Evolutionary conservation across 2,888 invertebrate genomes (phyloP), one percentile per base, ranked within the genome.

Genomic region (Pegoplata infirma): DNA sequence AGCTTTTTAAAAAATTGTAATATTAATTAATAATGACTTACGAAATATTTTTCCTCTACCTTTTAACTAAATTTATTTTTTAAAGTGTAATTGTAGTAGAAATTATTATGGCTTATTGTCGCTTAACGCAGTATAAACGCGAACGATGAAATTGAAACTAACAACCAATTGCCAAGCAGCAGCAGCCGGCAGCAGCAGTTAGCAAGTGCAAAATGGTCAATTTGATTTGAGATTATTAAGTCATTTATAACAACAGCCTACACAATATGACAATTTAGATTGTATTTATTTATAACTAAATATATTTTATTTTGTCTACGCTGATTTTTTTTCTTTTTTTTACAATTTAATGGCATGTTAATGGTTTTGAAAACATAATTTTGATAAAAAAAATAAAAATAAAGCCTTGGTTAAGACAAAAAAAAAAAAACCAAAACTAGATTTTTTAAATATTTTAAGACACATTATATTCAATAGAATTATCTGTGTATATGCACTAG

Each of bases 151-250:
- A 71, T 68, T 47, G 53, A 51, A 71, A 1, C 28, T 19, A 58
- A n/a, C n/a, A n/a, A n/a, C n/a, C n/a, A n/a, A n/a, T n/a, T n/a
- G n/a, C n/a, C n/a, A n/a, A 63, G 10, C 28, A 17, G 16, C 67
- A 47, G 55, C 53, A 25, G 12, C 46, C 46, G 16, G 16, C 61
- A 66, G 69, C 63, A 63, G 73, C 75, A 72, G 79, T 75, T 71
- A 72, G 71, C 79, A 79, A 79, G 79, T 79, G 79, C 75, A 79
- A 79, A 79, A 75, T 72, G 75, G 79, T 79, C 79, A 79, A 75
- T 79, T 79, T 79, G 75, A 79, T 79, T 79, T 79, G 58, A 79
- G 79, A 79, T 79, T 79, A 79, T 79, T 79, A 72, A 79, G 75
- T 79, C 79, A 75, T 79, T 79, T 79, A 75, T 75, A 79, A 66